Conservation (phyloP, 2,113 vertebrate species). For the Phaethornis superciliosus region DNA sequence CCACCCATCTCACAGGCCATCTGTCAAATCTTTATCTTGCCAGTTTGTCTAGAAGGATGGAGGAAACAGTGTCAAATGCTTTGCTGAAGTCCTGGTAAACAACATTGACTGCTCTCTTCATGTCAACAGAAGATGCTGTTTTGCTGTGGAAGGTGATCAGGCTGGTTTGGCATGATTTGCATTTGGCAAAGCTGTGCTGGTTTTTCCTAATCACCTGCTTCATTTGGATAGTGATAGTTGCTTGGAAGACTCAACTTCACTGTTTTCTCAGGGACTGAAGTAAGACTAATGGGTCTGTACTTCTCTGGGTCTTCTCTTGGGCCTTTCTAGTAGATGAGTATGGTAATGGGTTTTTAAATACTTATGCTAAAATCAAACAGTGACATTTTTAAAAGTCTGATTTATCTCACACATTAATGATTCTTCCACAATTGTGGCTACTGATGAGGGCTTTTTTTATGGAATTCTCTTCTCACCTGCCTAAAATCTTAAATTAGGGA, state of each 20-base stretch:
- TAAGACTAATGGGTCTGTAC: too few relatives aligned
- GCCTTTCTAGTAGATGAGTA: background rate
- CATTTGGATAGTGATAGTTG: background rate
- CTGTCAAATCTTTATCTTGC: background rate
- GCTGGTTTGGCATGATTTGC: background rate
- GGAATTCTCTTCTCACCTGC: background rate
- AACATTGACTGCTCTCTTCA: background rate
- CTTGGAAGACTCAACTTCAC: background rate
- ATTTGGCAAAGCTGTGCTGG: background rate
- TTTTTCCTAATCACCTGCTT: background rate
- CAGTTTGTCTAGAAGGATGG: background rate
- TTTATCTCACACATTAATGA: background rate
- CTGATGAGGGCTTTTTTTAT: background rate
- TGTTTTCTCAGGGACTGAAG: background rate
- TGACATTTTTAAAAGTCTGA: background rate
- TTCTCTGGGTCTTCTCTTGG: background rate
- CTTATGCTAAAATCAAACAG: background rate
- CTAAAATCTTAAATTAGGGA: background rate
- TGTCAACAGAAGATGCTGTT: fast-evolving
- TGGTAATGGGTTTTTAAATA: background rate
- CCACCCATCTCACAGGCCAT: background rate
- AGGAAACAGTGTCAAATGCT: background rate
- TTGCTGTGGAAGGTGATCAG: background rate
- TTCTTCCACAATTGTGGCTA: background rate
- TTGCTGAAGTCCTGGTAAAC: background rate